These are phyloP conservation scores for Pterocles orientalis DNA, from an alignment of 2,113 vertebrate species.

Conservation along the genomic window DNA sequence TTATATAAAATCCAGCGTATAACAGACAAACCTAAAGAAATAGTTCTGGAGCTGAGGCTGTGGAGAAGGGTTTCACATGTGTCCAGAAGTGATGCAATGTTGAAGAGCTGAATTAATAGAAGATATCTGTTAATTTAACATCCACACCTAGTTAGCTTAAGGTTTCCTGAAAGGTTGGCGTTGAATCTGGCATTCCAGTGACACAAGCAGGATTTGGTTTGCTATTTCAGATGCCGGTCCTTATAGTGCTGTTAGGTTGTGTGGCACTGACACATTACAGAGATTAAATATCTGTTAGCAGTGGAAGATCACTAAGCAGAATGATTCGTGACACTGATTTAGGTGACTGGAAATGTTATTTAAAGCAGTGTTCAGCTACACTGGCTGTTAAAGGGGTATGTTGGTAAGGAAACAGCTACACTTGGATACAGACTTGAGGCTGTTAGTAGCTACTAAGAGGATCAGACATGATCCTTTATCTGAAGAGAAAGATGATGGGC, in stretches of 20 bases:
- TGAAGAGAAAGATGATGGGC: not conserved
- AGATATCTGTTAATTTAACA: not conserved
- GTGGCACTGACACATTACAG: not conserved
- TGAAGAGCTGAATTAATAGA: not conserved
- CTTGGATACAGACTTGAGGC: not conserved
- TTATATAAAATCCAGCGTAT: not conserved
- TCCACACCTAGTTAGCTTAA: not conserved
- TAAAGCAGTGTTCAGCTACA: not conserved
- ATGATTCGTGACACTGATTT: constrained; percentile 1
- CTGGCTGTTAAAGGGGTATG: not conserved
- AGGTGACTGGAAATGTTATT: not conserved
- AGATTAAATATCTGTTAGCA: not conserved
- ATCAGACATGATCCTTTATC: not conserved
- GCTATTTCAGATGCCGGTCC: not conserved
- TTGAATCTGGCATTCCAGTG: not conserved
- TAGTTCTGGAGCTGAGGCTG: not conserved
- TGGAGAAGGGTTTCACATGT: not conserved
- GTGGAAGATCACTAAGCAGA: not conserved
- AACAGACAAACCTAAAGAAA: not conserved
- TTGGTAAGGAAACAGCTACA: not conserved
- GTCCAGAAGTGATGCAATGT: rapidly evolving
- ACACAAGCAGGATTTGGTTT: not conserved
- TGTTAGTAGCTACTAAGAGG: not conserved
- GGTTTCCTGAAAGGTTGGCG: not conserved
- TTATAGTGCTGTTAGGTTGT: not conserved